phyloP scores from a whole-genome alignment of 2,113 vertebrate genomes.

The Hippoglossus stenolepis region DNA sequence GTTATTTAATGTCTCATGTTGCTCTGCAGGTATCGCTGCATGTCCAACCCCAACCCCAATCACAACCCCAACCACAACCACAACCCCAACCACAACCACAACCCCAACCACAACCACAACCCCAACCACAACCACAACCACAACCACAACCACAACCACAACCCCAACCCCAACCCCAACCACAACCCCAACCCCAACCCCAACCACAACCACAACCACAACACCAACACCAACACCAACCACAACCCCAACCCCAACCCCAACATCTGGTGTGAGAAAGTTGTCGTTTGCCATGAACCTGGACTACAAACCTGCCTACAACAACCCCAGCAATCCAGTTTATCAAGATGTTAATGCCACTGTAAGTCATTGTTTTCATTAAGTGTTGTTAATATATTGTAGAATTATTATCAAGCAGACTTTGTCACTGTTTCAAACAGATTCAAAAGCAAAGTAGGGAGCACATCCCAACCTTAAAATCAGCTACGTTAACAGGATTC shows the following conservation, averaged over 20 bases:
- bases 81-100: too few relatives aligned
- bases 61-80: too few relatives aligned
- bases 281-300: neutral
- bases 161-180: neutral
- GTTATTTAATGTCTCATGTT: constrained; percentile 10
- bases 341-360: accelerated
- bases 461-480: neutral
- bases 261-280: too few relatives aligned
- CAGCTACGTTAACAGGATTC: accelerated
- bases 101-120: neutral
- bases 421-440: constrained; percentile 27
- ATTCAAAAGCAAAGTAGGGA: neutral
- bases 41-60: neutral
- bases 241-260: neutral
- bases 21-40: neutral
- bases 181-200: neutral
- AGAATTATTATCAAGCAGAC: neutral
- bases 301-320: neutral
- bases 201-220: neutral
- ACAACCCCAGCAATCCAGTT: accelerated
- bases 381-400: neutral
- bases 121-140: accelerated
- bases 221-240: neutral
- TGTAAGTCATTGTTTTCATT: constrained; percentile 29
- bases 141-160: neutral